Conservation (phyloP, 2,113 vertebrate species). For the Gopherus flavomarginatus region DNA sequence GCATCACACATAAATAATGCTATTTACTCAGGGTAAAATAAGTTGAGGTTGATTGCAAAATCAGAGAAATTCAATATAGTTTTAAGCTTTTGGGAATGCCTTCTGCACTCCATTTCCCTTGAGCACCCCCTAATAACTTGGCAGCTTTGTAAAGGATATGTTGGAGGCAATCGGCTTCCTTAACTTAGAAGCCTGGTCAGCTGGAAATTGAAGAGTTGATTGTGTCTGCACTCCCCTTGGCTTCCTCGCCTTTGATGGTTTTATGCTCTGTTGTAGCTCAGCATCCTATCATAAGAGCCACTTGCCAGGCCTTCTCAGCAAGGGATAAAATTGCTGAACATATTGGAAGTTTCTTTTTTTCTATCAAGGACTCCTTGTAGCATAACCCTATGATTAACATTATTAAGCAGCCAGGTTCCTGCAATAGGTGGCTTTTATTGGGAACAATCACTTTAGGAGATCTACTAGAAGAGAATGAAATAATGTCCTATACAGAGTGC, state of each 20-base stretch:
- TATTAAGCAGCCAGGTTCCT: background rate
- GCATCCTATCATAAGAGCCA: constrained; percentile 18
- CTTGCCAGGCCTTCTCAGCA: constrained; percentile 32
- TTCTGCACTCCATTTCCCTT: background rate
- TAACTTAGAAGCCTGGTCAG: background rate
- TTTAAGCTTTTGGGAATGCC: background rate
- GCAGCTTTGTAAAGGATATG: constrained; percentile 15
- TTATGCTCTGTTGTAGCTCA: background rate
- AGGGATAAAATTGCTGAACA: constrained; percentile 22
- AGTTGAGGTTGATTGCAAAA: background rate
- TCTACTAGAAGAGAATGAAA: background rate
- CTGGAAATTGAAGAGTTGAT: constrained; percentile 31
- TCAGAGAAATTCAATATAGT: accelerated
- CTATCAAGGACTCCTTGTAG: background rate
- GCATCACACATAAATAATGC: background rate
- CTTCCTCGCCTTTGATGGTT: background rate
- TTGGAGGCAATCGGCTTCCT: constrained; percentile 5
- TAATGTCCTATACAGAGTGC: background rate
- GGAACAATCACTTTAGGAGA: background rate
- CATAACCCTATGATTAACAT: background rate
- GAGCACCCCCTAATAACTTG: background rate
- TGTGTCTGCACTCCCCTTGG: constrained; percentile 36
- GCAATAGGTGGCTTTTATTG: background rate
- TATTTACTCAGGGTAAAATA: background rate
- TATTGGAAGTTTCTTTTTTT: background rate